These are phyloP conservation scores for Montipora cactus DNA, from an alignment of 64 coral and sea anemone species.

Conservation along the genomic window DNA sequence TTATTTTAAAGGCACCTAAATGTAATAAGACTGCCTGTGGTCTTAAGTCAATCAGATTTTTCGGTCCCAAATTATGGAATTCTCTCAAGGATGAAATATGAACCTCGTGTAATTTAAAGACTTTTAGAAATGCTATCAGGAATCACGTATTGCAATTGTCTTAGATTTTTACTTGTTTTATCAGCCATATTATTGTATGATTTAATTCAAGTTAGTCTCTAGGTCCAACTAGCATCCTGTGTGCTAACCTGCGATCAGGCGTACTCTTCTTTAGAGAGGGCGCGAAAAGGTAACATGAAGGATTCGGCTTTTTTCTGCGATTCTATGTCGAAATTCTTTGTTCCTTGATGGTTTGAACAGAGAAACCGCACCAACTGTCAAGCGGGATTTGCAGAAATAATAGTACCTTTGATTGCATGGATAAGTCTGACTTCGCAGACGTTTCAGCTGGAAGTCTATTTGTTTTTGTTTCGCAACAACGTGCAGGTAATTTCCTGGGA, in stretches of 20 bases:
- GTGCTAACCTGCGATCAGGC: not conserved
- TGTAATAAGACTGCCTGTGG: not conserved
- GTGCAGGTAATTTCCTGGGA: too few relatives aligned
- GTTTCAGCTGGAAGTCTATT: too few relatives aligned
- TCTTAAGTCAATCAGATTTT: constrained; percentile 1
- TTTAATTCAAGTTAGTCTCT: not conserved
- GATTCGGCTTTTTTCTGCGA: too few relatives aligned
- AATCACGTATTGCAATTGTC: not conserved
- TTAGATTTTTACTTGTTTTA: not conserved
- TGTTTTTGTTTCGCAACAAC: too few relatives aligned
- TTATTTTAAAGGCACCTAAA: not conserved
- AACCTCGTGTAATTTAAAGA: not conserved
- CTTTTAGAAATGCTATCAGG: constrained; percentile 10
- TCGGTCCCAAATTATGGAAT: constrained; percentile 20
- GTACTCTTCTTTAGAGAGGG: too few relatives aligned
- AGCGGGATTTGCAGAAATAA: too few relatives aligned
- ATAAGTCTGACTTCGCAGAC: too few relatives aligned
- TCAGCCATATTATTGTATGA: constrained; percentile 16
- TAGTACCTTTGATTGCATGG: too few relatives aligned
- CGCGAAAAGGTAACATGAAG: too few relatives aligned
- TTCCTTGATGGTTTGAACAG: too few relatives aligned
- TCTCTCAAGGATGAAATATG: constrained; percentile 5
- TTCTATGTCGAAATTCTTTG: too few relatives aligned
- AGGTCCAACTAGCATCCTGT: not conserved
- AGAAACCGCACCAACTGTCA: too few relatives aligned